These are phyloP conservation scores for Tetranychus truncatus DNA, from an alignment of 2,888 invertebrate genomes.

Conservation along the genomic window DNA sequence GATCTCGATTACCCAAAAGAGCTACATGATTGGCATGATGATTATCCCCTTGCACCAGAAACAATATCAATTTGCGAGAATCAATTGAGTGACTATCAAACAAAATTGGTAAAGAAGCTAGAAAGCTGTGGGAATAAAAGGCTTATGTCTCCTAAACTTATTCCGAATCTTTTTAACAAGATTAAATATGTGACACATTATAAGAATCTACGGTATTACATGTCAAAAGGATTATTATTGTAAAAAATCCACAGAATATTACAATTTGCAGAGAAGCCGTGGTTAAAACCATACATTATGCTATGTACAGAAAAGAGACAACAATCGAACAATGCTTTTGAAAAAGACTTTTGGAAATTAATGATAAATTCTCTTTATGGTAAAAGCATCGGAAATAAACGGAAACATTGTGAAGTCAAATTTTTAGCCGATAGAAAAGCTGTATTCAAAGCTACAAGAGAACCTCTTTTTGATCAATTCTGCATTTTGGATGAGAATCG, in stretches of 20 bases:
- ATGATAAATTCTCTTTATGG: slow-evolving; percentile 32
- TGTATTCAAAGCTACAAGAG: not conserved
- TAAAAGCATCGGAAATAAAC: slow-evolving; percentile 31
- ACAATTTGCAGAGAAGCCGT: slow-evolving; percentile 21
- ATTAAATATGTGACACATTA: slow-evolving; percentile 14
- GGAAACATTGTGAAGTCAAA: slow-evolving; percentile 20
- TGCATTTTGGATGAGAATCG: not conserved
- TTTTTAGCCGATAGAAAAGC: not conserved
- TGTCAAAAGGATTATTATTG: not conserved
- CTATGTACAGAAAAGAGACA: slow-evolving; percentile 25
- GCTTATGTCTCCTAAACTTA: not conserved
- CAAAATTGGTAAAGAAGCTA: not conserved
- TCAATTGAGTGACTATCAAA: not conserved
- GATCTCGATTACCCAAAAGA: slow-evolving; percentile 7
- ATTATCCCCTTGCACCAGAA: not conserved
- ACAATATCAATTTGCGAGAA: not conserved
- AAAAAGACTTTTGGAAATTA: slow-evolving; percentile 33
- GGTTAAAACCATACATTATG: slow-evolving; percentile 24
- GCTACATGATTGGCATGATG: slow-evolving; percentile 10
- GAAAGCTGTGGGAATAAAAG: not conserved
- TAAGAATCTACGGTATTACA: not conserved
- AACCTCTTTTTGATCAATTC: not conserved
- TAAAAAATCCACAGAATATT: slow-evolving; percentile 4
- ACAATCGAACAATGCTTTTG: slow-evolving; percentile 30
- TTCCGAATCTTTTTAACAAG: slow-evolving; percentile 7